Evolutionary conservation across 1,140 invertebrate species (phyloP).

Genomic region (Cotesia vestalis): DNA sequence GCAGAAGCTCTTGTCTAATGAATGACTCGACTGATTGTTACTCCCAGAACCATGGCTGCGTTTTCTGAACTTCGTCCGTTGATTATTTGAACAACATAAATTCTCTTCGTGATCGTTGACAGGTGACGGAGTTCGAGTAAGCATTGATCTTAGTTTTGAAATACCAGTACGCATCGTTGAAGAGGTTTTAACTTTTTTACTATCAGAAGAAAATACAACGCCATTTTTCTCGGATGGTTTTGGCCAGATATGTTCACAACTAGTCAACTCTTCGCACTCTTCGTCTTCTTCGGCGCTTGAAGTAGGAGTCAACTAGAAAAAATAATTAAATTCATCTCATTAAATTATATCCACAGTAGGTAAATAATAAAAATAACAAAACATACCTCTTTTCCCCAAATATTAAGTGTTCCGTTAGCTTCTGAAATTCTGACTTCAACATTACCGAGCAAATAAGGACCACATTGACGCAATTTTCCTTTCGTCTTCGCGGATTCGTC

Average conservation of each 20-base stretch:
- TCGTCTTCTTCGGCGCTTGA: constrained; percentile 43
- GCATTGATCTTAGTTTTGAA: constrained; percentile 34
- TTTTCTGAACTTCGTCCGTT: neutral
- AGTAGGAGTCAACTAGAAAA: constrained; percentile 36
- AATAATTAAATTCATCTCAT: neutral
- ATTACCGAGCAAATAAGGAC: constrained; percentile 62
- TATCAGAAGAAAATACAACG: constrained; percentile 45
- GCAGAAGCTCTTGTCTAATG: constrained; percentile 44
- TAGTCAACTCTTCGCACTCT: constrained; percentile 25
- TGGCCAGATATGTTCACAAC: constrained; percentile 36
- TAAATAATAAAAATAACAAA: neutral
- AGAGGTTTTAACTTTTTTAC: constrained; percentile 47
- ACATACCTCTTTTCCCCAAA: constrained; percentile 62
- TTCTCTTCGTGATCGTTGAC: neutral
- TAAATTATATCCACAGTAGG: neutral
- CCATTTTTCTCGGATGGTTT: constrained; percentile 44
- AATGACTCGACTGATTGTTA: constrained; percentile 15
- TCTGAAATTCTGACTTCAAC: constrained; percentile 62
- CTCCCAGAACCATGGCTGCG: constrained; percentile 29
- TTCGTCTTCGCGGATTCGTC: constrained; percentile 45
- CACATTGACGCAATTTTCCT: constrained; percentile 52
- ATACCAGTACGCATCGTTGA: constrained; percentile 24
- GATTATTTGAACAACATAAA: neutral
- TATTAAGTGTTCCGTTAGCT: constrained; percentile 61
- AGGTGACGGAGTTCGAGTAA: constrained; percentile 20